These are phyloP conservation scores for Orchesellides sinensis DNA, from an alignment of 2,888 invertebrate genomes.

Conservation along the genomic window DNA sequence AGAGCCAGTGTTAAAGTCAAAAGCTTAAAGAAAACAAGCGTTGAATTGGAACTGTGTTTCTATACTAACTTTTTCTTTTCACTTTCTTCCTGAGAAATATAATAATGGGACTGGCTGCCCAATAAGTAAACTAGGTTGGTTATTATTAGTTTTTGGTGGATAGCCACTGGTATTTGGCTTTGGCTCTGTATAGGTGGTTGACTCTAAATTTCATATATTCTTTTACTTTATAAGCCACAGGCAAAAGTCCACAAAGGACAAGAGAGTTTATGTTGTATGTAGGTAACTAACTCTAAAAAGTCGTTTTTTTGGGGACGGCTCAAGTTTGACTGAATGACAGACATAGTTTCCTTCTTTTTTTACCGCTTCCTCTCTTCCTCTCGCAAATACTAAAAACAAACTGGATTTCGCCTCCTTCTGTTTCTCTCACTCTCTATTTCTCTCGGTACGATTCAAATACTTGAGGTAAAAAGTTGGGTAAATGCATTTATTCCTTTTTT, in stretches of 20 bases:
- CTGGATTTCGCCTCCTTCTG: too few relatives aligned
- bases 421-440: too few relatives aligned
- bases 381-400: neutral
- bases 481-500: neutral
- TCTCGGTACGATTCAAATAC: neutral
- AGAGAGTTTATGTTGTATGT: neutral
- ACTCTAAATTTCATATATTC: too few relatives aligned
- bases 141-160: neutral
- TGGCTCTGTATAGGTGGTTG: neutral
- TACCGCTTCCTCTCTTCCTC: neutral
- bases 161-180: too few relatives aligned
- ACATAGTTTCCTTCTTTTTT: constrained; percentile 7
- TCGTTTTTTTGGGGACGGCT: constrained; percentile 20
- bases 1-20: too few relatives aligned
- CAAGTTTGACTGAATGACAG: constrained; percentile 29
- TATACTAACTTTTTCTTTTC: neutral
- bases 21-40: neutral
- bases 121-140: neutral
- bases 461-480: neutral
- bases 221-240: constrained; percentile 3
- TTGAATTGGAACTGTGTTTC: neutral
- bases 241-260: constrained; percentile 1
- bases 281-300: constrained; percentile 16
- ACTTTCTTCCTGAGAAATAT: neutral
- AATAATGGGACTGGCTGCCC: neutral